Evolutionary conservation across 2,888 invertebrate species (phyloP), one percentile per base, ranked within the genome.

Genomic region (Phanerotoma sp.): DNA sequence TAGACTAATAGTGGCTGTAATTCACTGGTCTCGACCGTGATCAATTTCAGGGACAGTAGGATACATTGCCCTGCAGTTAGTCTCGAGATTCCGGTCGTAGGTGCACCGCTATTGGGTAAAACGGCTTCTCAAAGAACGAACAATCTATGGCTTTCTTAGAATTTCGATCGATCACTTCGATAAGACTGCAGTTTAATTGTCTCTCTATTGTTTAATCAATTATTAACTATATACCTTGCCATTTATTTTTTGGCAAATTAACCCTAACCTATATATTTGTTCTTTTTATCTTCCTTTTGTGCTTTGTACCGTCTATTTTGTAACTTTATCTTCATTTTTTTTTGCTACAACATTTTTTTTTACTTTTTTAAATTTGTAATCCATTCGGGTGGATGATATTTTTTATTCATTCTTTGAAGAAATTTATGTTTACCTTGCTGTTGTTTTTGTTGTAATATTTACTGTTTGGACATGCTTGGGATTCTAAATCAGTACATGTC

Each of bases 11-110:
- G 45, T 28, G 3, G 30, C 45, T 30, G 32, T 18, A 45, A 45
- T 45, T 32, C 30, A 30, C 45, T 16, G 44, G 13, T 22, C 9
- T 48, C 53, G 51, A 48, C 57, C 56, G 40, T 61, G 35, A 58
- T 53, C 55, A 58, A 58, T 47, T 56, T 60, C 53, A 52, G 56
- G 41, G 60, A 55, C 60, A 49, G 35, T 20, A 32, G 56, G 32
- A 37, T 58, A 57, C 57, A 64, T 62, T 59, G 61, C 61, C 57
- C 48, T 28, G 9, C 40, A 16, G 45, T 30, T 45, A 30, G 25
- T n/a, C 30, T 28, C 18, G 25, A 37, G 41, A 53, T 58, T 57
- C 40, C 55, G 56, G 48, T 33, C 16, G 44, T 16, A 47, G 44
- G 32, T 18, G 33, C 15, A 37, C 25, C 42, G 35, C 20, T 10